Conservation (phyloP, 2,797 vertebrate genomes). For the Lophotriccus pileatus region DNA sequence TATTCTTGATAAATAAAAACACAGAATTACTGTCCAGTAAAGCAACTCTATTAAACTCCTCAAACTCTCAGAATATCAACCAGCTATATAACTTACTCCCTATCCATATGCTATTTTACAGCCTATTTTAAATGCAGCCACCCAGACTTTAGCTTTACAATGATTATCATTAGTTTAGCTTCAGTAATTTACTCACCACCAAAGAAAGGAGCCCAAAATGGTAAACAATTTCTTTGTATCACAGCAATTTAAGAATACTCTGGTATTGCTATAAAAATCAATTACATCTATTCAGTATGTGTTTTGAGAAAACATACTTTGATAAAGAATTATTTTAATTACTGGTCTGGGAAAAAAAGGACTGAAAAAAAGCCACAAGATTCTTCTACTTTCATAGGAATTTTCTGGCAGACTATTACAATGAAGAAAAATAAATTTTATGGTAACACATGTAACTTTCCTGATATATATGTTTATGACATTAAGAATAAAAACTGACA, state of each 20-base stretch:
- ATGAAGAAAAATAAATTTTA: background rate
- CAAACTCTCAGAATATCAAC: background rate
- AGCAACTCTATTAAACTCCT: background rate
- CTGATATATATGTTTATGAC: background rate
- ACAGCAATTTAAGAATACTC: background rate
- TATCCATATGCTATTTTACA: background rate
- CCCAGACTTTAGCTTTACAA: background rate
- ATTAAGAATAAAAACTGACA: background rate
- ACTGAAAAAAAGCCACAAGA: background rate
- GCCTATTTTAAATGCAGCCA: background rate
- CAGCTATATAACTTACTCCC: background rate
- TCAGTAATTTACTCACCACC: background rate
- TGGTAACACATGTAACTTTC: background rate
- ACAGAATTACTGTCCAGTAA: background rate
- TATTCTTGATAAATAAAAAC: background rate
- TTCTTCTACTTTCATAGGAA: background rate
- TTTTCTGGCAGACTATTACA: background rate
- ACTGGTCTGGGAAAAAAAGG: background rate
- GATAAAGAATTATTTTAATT: background rate
- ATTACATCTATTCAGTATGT: background rate
- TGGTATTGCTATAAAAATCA: background rate
- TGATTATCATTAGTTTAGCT: background rate
- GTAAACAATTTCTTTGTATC: background rate
- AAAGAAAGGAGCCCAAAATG: background rate
- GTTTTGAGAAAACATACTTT: background rate